Percentiles rank a stretch among this genome's conserved stretches.
These are phyloP conservation scores for Panthera tigris DNA, from an alignment of 2,113 vertebrate genomes.

Conservation along the genomic window DNA sequence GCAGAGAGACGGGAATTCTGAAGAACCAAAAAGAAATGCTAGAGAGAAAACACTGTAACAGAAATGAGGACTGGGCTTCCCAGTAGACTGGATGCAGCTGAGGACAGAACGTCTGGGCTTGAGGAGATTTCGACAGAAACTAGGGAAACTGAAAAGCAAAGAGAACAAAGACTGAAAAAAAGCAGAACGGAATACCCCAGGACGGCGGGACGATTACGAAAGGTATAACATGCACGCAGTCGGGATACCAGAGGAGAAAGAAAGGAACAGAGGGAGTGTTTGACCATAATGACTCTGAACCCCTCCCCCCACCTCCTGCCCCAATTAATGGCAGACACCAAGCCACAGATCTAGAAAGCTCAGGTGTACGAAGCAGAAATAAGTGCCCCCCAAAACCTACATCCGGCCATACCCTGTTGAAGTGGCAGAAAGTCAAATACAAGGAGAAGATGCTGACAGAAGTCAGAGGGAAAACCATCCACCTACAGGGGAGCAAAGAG, in stretches of 20 bases:
- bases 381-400: not conserved
- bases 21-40: not conserved
- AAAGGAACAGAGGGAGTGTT: not conserved
- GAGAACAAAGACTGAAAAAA: not conserved
- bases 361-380: not conserved
- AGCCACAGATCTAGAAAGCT: not conserved
- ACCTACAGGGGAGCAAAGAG: not conserved
- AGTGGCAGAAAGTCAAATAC: not conserved
- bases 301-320: not conserved
- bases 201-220: not conserved
- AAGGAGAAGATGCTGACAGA: not conserved
- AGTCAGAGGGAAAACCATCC: not conserved
- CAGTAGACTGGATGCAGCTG: not conserved
- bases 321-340: not conserved
- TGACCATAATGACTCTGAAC: not conserved
- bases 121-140: not conserved
- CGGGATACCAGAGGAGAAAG: not conserved
- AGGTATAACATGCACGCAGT: not conserved
- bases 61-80: not conserved
- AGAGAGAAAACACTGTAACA: not conserved
- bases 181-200: not conserved
- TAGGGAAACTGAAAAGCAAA: not conserved
- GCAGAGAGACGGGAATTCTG: not conserved
- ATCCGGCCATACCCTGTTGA: not conserved
- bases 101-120: not conserved